Evolutionary conservation across 2,797 vertebrate genomes (phyloP).

Genomic region (Chrosomus eos): DNA sequence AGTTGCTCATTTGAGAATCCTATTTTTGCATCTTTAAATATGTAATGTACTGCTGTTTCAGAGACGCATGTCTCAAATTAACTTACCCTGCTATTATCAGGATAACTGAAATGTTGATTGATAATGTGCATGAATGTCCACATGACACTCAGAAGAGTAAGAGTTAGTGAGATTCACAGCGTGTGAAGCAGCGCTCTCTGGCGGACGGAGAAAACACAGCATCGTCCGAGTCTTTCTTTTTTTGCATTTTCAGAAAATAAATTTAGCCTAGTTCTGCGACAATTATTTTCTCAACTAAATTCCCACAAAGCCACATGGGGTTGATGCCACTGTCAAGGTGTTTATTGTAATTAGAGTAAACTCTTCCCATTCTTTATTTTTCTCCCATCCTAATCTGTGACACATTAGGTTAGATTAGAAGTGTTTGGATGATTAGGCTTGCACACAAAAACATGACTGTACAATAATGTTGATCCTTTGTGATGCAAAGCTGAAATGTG

Average conservation of each 20-base stretch:
- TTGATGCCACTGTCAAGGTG: not conserved
- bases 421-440: slow-evolving; percentile 15
- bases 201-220: not conserved
- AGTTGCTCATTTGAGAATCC: too few relatives aligned
- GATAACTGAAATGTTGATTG: not conserved
- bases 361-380: not conserved
- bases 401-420: not conserved
- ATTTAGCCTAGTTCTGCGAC: not conserved
- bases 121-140: not conserved
- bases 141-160: not conserved
- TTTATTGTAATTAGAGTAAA: slow-evolving; percentile 20
- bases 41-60: not conserved
- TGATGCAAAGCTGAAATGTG: slow-evolving; percentile 4
- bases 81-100: not conserved
- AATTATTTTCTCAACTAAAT: not conserved
- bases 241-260: not conserved
- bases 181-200: slow-evolving; percentile 10
- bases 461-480: slow-evolving; percentile 5
- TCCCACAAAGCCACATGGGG: not conserved
- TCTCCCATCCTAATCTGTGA: not conserved
- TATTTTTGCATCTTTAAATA: not conserved
- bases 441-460: slow-evolving; percentile 10
- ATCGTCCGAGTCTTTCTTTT: not conserved
- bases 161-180: too few relatives aligned
- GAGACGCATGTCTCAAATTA: not conserved